Percentiles rank a stretch among this genome's conserved stretches.
Evolutionary conservation across 35 echinoderm and acorn worm genomes (phyloP).

Genomic region (Heliocidaris erythrogramma): DNA sequence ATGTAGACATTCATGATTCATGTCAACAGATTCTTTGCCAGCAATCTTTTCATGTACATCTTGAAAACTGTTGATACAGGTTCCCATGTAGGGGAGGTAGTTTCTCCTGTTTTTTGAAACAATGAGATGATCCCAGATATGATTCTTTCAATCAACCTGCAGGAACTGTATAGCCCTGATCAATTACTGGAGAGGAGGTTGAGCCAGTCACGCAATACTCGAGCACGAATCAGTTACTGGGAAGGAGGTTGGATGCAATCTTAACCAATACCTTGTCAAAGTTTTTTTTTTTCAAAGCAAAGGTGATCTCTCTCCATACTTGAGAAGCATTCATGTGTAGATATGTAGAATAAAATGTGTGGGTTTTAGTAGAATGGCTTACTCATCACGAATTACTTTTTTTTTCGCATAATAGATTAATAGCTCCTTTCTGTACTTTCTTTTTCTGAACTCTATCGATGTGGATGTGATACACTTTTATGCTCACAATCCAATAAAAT

Average conservation of each 20-base stretch:
- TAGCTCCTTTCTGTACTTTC: constrained; percentile 22
- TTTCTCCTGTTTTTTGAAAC: too few species aligned
- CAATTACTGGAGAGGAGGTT: not conserved
- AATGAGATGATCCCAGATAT: not conserved
- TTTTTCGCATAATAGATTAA: not conserved
- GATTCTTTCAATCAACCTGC: not conserved
- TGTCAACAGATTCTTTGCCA: too few species aligned
- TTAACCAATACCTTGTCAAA: too few species aligned
- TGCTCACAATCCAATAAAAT: constrained; percentile 52
- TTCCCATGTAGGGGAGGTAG: too few species aligned
- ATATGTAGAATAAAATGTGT: constrained; percentile 15
- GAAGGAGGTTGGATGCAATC: not conserved
- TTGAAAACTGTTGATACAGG: too few species aligned
- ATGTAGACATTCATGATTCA: too few species aligned
- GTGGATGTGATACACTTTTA: constrained; percentile 19
- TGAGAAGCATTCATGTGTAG: constrained; percentile 27
- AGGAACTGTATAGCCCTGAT: not conserved
- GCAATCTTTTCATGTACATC: too few species aligned
- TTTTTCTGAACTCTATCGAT: constrained; percentile 19
- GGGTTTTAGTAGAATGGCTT: constrained; percentile 19
- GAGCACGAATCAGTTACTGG: not conserved
- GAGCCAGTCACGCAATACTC: not conserved
- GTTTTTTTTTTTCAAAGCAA: not conserved
- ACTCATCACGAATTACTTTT: not conserved
- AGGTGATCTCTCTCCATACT: not conserved